Evolutionary conservation across 1,140 invertebrate genomes (phyloP), one percentile per base, ranked within the genome.

Genomic region (Atta texana): DNA sequence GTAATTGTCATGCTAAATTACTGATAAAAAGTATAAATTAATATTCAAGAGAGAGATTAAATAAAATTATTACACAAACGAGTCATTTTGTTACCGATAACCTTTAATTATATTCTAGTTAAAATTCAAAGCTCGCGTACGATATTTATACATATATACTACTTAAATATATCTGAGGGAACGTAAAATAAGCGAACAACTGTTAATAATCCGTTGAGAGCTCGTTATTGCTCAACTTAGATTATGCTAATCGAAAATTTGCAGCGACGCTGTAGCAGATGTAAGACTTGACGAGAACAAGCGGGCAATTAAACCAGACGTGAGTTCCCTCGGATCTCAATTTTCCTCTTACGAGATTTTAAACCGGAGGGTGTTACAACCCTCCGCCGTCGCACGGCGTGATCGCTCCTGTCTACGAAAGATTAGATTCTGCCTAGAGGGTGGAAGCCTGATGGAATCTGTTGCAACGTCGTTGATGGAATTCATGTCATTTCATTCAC

Each of bases 381-480:
- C 49, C 77, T 55, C 28, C 61, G 24, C 18, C 44, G 5, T 66
- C 76, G 39, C 24, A 24, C 28, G n/a, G 28, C 49, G 63, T 69
- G 77, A 81, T 80, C 64, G 49, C 10, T 49, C 77, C 77, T 71
- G 64, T 55, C 77, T 81, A 71, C 64, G 77, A 81, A 55, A 81
- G 77, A 81, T 81, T 81, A 81, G 64, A 71, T 81, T 81, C 77
- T 81, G 53, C 64, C 77, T 55, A 18, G 77, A 71, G 77, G 64
- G 51, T 71, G 44, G 63, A 53, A 80, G 7, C n/a, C n/a, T 28
- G 21, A 49, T 28, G 21, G 64, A 81, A 57, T 81, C 49, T 53
- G 64, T 51, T 71, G 49, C 14, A 39, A 57, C 64, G 51, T 81
- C 49, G 44, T 31, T 71, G 64, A 81, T 71, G 31, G 49, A 81